These are phyloP conservation scores for Nemotelus nigrinus DNA, from an alignment of 2,888 invertebrate species.

Conservation along the genomic window DNA sequence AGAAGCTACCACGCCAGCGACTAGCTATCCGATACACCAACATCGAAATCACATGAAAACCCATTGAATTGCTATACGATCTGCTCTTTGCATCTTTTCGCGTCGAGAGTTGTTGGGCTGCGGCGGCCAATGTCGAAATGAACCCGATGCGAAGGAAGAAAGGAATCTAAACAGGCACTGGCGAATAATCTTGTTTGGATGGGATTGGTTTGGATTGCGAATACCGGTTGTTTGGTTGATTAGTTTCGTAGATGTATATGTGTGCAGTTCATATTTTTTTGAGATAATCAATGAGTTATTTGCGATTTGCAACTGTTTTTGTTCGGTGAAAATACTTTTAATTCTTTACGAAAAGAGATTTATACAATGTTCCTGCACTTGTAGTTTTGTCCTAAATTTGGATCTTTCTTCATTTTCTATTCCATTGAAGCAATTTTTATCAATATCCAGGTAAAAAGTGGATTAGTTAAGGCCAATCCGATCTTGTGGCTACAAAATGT, in stretches of 20 bases:
- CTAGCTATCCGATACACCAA: background rate
- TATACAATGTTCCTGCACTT: too few species aligned
- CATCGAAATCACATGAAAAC: background rate
- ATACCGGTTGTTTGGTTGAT: conserved; percentile 10
- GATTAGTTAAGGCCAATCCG: too few species aligned
- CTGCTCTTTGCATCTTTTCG: background rate
- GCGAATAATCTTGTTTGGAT: conserved; percentile 3
- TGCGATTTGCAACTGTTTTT: conserved; percentile 12
- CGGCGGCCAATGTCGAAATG: background rate
- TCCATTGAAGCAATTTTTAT: too few species aligned
- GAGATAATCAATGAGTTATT: conserved; percentile 10
- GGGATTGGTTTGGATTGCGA: background rate
- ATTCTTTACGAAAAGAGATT: too few species aligned
- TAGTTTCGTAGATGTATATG: too few species aligned
- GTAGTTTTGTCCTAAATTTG: too few species aligned
- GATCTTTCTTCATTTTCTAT: too few species aligned
- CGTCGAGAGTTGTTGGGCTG: background rate
- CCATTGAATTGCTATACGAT: background rate
- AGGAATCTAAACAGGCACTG: background rate
- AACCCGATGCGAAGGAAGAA: background rate
- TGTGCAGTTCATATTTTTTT: background rate
- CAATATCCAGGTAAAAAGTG: too few species aligned
- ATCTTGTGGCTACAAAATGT: too few species aligned
- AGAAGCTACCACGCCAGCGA: background rate
- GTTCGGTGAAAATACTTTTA: background rate